Base-by-base conservation (phyloP, 2,113 vertebrate genomes). In the Syrmaticus mikado region DNA sequence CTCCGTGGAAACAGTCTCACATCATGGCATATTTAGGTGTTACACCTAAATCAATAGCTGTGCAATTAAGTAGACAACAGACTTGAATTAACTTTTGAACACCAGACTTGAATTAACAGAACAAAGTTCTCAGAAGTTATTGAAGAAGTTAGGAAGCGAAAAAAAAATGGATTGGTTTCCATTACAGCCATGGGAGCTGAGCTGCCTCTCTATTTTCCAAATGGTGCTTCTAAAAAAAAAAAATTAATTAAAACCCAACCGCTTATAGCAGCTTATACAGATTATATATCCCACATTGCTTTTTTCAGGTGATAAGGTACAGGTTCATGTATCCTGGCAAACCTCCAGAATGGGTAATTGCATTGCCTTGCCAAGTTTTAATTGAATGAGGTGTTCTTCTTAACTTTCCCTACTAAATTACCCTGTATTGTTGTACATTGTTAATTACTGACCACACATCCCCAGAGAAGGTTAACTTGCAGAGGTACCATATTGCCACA, bases 341-440 rank as follows among this genome's bases (percentile, higher is more conserved):
- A 91, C 66, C 17, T 92, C 89, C 84, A 95, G 62, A 50, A 55
- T 17, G 11, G 58, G 61, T 91, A 94, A 96, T 91, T 96, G 75
- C 78, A 82, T 58, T 94, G 36, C 75, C 72, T 92, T 95, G 89
- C 92, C 91, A 94, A 82, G 71, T 92, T 96, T 77, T 91, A 95
- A 95, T 82, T 89, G 92, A 94, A 94, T 66, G 55, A 92, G 53
- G 74, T 93, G 73, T 77, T 86, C 34, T 74, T 90, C 86, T 80
- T 67, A 93, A 90, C 84, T 95, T 77, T 92, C 62, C 38, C 71
- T 94, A 32, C 72, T 91, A 85, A 82, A 96, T 92, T 90, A 92
- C 52, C 36, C 27, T 45, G 58, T 58, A 46, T 83, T 94, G 62
- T 78, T 75, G n/a, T 89, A 62, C 43, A 13, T 28, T 87, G 41